Percentiles rank a stretch among this genome's conserved stretches.
phyloP scores from a whole-genome alignment of 2,888 invertebrate species.

The Myopa tessellatipennis region DNA sequence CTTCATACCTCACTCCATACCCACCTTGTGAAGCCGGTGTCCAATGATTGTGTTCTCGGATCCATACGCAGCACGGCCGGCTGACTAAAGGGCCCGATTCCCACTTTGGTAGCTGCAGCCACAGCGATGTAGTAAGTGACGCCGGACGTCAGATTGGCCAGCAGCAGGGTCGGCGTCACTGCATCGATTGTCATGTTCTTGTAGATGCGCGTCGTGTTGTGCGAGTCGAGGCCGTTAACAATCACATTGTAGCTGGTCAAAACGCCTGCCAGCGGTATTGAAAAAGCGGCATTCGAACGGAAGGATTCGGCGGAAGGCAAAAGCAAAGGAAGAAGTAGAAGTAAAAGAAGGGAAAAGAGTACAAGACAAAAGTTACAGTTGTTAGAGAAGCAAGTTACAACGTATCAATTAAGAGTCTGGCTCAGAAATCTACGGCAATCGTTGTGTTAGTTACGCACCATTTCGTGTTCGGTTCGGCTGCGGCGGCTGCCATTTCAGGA shows the following conservation, averaged over 20 bases:
- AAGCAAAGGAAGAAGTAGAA: not conserved
- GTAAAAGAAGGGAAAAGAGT: conserved; percentile 21
- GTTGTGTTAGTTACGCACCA: conserved; percentile 69
- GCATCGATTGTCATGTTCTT: conserved; percentile 81
- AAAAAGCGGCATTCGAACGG: not conserved
- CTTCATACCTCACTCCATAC: conserved; percentile 46
- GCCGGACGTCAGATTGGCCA: conserved; percentile 85
- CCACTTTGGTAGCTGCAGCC: conserved; percentile 84
- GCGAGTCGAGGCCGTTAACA: conserved; percentile 73
- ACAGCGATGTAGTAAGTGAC: conserved; percentile 86
- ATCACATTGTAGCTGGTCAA: conserved; percentile 85
- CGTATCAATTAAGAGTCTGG: conserved; percentile 40
- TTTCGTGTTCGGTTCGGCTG: conserved; percentile 77
- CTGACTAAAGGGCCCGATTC: conserved; percentile 82
- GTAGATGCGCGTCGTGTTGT: conserved; percentile 71
- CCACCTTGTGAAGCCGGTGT: conserved; percentile 67
- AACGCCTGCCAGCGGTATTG: conserved; percentile 63
- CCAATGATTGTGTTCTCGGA: conserved; percentile 71
- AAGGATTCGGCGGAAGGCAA: not conserved
- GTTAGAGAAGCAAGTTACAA: conserved; percentile 52
- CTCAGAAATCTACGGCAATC: not conserved
- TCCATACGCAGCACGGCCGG: conserved; percentile 75
- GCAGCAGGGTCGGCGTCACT: conserved; percentile 77
- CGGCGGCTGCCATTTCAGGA: conserved; percentile 88
- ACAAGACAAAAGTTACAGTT: not conserved